phyloP scores from a whole-genome alignment of 2,113 vertebrate species.

The Coreoperca whiteheadi region DNA sequence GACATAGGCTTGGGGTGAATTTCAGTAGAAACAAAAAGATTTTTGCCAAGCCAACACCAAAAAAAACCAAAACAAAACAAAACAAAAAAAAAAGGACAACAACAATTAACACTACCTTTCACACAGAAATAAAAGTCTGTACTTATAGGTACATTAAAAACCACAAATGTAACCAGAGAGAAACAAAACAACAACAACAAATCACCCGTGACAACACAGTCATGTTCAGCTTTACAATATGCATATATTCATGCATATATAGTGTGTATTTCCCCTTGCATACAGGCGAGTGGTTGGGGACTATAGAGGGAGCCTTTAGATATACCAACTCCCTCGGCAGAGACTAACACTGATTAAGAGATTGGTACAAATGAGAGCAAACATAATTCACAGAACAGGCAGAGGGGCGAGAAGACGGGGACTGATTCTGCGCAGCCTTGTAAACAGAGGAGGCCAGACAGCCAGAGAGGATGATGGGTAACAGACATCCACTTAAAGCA shows the following conservation, averaged over 20 bases:
- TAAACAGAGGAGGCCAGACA: constrained; percentile 76
- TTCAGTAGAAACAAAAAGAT: constrained; percentile 71
- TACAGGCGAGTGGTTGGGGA: constrained; percentile 74
- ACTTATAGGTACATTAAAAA: constrained; percentile 72
- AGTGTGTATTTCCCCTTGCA: constrained; percentile 78
- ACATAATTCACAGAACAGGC: constrained; percentile 68
- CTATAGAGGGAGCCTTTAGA: constrained; percentile 72
- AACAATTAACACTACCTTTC: constrained; percentile 72
- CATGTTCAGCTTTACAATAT: constrained; percentile 82
- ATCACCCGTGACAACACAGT: constrained; percentile 70
- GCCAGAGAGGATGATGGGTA: constrained; percentile 75
- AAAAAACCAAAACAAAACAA: constrained; percentile 48
- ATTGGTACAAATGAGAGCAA: constrained; percentile 71
- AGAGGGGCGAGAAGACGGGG: constrained; percentile 29
- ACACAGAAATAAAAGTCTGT: constrained; percentile 81
- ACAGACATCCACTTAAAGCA: constrained; percentile 81
- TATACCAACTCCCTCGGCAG: constrained; percentile 74
- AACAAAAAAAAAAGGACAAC: constrained; percentile 44
- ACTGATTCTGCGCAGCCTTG: constrained; percentile 69
- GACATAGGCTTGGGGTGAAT: constrained; percentile 74
- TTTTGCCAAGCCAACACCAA: constrained; percentile 65
- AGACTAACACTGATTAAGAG: constrained; percentile 79
- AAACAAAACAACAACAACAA: constrained; percentile 71
- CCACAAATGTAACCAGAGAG: constrained; percentile 79
- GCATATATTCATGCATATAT: constrained; percentile 85